These are phyloP conservation scores for Phacellophora camtschatica DNA, from an alignment of 30 jellyfish, hydroid and myxozoan species.

Conservation along the genomic window DNA sequence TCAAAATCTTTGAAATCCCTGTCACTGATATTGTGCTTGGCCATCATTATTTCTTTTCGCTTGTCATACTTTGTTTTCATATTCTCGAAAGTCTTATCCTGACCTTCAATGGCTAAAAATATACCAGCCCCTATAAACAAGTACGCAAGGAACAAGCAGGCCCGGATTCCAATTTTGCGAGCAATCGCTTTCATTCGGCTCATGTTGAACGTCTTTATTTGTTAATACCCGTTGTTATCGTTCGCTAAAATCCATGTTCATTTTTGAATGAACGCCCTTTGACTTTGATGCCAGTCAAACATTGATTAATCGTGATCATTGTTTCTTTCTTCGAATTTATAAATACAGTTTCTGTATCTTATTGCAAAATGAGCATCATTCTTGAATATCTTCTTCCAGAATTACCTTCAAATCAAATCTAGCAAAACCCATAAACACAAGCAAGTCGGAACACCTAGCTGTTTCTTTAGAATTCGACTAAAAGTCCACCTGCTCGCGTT, in stretches of 20 bases:
- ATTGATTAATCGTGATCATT: no score
- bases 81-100: neutral
- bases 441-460: conserved; percentile 1
- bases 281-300: neutral
- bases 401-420: no score
- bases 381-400: no score
- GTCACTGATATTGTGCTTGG: conserved; percentile 35
- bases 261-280: neutral
- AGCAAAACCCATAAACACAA: neutral
- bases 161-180: conserved; percentile 71
- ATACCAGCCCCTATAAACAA: conserved; percentile 89
- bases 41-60: neutral
- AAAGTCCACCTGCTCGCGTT: conserved; percentile 53
- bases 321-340: no score
- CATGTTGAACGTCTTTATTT: conserved; percentile 51
- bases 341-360: no score
- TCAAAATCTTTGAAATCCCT: conserved; percentile 41
- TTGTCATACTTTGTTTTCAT: neutral
- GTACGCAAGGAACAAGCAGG: conserved; percentile 72
- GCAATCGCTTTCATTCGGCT: conserved; percentile 54
- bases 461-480: conserved; percentile 1
- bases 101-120: conserved; percentile 69
- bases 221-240: neutral
- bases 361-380: no score
- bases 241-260: neutral